These are phyloP conservation scores for Acronicta alni DNA, from an alignment of 2,888 invertebrate genomes.

Conservation along the genomic window DNA sequence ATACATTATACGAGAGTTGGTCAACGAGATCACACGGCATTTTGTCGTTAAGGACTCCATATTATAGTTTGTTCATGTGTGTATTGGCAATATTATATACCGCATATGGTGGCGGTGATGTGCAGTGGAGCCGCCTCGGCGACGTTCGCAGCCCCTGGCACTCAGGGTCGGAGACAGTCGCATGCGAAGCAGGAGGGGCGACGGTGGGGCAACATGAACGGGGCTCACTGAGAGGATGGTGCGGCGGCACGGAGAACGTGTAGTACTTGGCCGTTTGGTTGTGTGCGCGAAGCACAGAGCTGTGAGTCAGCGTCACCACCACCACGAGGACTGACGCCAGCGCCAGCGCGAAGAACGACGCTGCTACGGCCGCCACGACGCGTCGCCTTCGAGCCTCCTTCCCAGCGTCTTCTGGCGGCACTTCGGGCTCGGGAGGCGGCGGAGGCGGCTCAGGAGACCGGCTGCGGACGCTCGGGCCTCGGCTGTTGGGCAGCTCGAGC, in stretches of 20 bases:
- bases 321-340: conserved; percentile 93
- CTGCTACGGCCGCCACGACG: conserved; percentile 92
- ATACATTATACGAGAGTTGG: conserved; percentile 31
- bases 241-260: conserved; percentile 90
- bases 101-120: conserved; percentile 77
- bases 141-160: conserved; percentile 88
- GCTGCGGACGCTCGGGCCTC: conserved; percentile 84
- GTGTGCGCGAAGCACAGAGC: conserved; percentile 90
- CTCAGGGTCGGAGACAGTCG: conserved; percentile 88
- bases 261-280: conserved; percentile 91
- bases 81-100: conserved; percentile 78
- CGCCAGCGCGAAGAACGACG: conserved; percentile 92
- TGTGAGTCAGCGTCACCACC: conserved; percentile 93
- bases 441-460: conserved; percentile 82
- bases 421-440: conserved; percentile 78
- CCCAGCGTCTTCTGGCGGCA: conserved; percentile 88
- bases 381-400: conserved; percentile 92
- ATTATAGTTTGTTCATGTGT: conserved; percentile 62
- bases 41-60: conserved; percentile 65
- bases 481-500: conserved; percentile 81
- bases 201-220: conserved; percentile 90
- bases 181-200: conserved; percentile 89
- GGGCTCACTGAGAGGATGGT: conserved; percentile 90
- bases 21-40: conserved; percentile 62
- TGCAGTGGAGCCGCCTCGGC: conserved; percentile 74